Conservation (phyloP, 2,797 vertebrate species). For the Pteronotus mesoamericanus region DNA sequence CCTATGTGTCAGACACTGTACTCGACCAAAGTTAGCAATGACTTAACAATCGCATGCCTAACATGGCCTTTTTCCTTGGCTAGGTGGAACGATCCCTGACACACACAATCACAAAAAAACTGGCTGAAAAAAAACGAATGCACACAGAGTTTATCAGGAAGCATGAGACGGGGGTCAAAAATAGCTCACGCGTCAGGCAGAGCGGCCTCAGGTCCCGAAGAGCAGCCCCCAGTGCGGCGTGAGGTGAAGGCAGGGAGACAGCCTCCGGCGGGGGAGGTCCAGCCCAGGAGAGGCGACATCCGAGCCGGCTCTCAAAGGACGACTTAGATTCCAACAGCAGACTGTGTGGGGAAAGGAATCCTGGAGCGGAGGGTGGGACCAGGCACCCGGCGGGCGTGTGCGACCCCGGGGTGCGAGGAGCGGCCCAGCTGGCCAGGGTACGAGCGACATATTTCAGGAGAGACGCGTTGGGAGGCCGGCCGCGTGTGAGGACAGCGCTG, state of each 20-base stretch:
- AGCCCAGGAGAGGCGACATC: neutral
- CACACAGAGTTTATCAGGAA: conserved; percentile 55
- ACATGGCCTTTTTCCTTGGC: neutral
- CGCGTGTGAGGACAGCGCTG: neutral
- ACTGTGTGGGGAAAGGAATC: too few species aligned
- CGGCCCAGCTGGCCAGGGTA: neutral
- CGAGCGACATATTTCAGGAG: neutral
- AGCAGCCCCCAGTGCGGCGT: neutral
- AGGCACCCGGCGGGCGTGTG: neutral
- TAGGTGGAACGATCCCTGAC: neutral
- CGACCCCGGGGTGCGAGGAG: neutral
- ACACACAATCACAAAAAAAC: neutral
- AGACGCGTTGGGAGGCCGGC: neutral
- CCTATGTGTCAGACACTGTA: neutral
- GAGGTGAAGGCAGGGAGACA: neutral
- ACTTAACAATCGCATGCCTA: neutral
- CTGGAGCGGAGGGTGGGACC: neutral
- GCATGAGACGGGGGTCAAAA: conserved; percentile 28
- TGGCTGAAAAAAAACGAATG: conserved; percentile 44
- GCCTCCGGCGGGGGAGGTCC: neutral
- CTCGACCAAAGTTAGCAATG: neutral
- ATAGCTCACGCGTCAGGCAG: conserved; percentile 14
- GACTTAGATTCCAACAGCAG: rapidly evolving
- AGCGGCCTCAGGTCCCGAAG: neutral
- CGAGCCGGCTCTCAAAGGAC: neutral